Conservation (phyloP, 2,797 vertebrate species). For the Parauchenoglanis punctatus region DNA sequence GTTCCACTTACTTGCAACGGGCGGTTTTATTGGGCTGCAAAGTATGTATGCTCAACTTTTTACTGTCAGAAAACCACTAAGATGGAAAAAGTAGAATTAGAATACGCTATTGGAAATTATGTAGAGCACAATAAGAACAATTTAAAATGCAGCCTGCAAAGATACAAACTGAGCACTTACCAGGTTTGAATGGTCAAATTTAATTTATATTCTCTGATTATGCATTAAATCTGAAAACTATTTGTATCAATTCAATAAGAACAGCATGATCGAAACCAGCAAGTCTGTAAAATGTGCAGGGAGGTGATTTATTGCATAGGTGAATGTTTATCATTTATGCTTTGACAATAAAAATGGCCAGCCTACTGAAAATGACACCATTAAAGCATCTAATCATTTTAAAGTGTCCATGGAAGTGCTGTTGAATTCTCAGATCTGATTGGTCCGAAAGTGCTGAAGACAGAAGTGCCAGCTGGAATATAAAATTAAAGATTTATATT, state of each 20-base stretch:
- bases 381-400: conserved; percentile 4
- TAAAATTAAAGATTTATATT: neutral
- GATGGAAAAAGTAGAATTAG: neutral
- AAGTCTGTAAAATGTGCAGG: neutral
- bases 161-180: neutral
- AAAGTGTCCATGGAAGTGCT: neutral
- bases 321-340: conserved; percentile 5
- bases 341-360: neutral
- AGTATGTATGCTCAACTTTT: conserved; percentile 11
- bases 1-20: conserved; percentile 26
- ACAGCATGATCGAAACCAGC: neutral
- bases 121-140: neutral
- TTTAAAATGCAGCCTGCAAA: neutral
- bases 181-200: neutral
- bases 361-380: neutral
- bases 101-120: neutral
- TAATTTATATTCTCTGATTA: neutral
- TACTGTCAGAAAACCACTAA: neutral
- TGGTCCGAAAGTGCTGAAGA: neutral
- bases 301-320: neutral
- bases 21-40: conserved; percentile 32
- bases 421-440: neutral
- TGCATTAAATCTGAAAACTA: neutral
- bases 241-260: neutral
- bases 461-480: neutral